Base-by-base conservation (phyloP, 1,140 invertebrate genomes). In the Drusus annulatus region DNA sequence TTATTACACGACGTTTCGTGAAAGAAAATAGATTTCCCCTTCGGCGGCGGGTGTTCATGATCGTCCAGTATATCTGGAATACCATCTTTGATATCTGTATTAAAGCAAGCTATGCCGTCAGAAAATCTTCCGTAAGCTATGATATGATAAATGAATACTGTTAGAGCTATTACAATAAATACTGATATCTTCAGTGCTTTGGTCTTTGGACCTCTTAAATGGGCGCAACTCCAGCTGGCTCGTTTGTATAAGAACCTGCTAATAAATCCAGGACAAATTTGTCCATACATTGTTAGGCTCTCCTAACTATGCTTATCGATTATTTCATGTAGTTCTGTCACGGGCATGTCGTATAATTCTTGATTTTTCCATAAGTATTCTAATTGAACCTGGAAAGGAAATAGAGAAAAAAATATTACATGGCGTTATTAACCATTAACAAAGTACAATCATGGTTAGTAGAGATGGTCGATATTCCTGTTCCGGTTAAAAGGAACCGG, bases 1-100 rank as follows among this genome's bases (percentile, higher is more conserved):
- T 25, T 36, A 21, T 83, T 76, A 51, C 91, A 91, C 0, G 91
- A 91, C 0, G 92, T 92, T 80, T 93, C 92, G 68, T 91, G 89
- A 78, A 93, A 92, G 81, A 92, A 93, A 74, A 93, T 92, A 0
- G 86, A 86, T 79, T 83, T 83, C 19, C 82, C 82, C 60, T 83
- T 83, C 3, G 76, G 69, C 4, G 82, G 82, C 4, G 71, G 62
- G 17, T 80, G 63, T 4, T 65, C 52, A 21, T 56, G 31, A n/a
- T 83, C 82, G 17, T 83, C 82, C 7, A 76, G 21, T n/a, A 83
- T 76, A 52, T 83, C 82, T 28, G 76, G 79, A 16, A 80, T 56
- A 13, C 79, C 82, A 51, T 76, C 78, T 0, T 75, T 62, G 8
- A 80, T 52, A 8, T n/a, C 63, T n/a, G 63, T 68, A 16, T 69